phyloP scores from a whole-genome alignment of 2,113 vertebrate species.

The Epinephelus moara region DNA sequence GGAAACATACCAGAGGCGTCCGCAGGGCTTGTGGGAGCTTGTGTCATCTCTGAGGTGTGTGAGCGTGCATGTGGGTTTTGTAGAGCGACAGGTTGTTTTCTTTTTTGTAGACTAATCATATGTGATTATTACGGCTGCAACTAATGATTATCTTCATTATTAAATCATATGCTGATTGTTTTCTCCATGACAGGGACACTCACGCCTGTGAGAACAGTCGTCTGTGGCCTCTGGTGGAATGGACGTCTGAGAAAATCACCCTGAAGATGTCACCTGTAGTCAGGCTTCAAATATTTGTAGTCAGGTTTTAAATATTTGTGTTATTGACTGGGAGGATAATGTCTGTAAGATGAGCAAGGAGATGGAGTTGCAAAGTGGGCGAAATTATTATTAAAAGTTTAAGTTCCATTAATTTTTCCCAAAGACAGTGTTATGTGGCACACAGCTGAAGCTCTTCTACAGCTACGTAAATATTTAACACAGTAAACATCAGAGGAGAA shows the following conservation, averaged over 20 bases:
- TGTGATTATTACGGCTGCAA: neutral
- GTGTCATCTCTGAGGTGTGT: slow-evolving; percentile 46
- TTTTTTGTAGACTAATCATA: neutral
- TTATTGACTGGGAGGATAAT: too few relatives aligned
- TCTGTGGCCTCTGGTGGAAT: neutral
- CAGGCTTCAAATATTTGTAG: neutral
- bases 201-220: neutral
- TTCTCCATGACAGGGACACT: neutral
- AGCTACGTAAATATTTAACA: too few relatives aligned
- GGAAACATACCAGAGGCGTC: slow-evolving; percentile 33
- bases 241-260: neutral
- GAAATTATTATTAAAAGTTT: neutral
- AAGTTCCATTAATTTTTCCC: neutral
- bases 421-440: neutral
- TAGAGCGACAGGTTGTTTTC: neutral
- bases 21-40: slow-evolving; percentile 71
- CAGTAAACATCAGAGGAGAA: too few relatives aligned
- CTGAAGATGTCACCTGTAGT: neutral
- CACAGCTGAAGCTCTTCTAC: too few relatives aligned
- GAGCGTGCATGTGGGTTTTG: neutral
- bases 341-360: too few relatives aligned
- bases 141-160: neutral
- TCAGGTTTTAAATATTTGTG: too few relatives aligned
- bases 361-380: neutral
- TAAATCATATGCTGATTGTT: neutral